These are phyloP conservation scores for Microcebus tavaratra DNA, from an alignment of 2,113 vertebrate species.

Conservation along the genomic window DNA sequence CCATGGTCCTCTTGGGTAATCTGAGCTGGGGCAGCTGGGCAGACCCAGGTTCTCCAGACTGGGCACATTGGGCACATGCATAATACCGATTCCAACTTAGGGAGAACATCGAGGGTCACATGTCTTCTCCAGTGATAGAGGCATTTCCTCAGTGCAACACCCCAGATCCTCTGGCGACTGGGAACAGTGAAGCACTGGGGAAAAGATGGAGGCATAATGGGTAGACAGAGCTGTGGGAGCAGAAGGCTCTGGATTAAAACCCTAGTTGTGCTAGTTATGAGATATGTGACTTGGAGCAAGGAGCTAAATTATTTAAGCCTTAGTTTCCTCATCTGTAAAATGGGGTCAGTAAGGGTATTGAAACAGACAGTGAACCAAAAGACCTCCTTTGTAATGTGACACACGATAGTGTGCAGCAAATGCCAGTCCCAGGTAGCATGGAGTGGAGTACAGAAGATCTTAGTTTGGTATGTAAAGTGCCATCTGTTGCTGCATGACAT, in stretches of 20 bases:
- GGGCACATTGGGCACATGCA: not conserved
- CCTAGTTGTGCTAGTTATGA: not conserved
- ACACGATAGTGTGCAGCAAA: not conserved
- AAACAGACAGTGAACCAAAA: not conserved
- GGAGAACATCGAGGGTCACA: not conserved
- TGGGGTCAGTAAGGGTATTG: not conserved
- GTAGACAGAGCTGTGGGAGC: not conserved
- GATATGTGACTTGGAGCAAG: not conserved
- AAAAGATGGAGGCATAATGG: not conserved
- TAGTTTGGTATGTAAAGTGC: not conserved
- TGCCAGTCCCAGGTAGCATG: not conserved
- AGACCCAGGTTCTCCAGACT: not conserved
- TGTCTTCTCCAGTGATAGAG: rapidly evolving
- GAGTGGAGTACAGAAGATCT: not conserved
- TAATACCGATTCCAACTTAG: not conserved
- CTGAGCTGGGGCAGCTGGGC: not conserved
- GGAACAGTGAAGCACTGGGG: not conserved
- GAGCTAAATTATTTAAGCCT: not conserved
- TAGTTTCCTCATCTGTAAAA: not conserved
- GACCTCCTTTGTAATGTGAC: not conserved
- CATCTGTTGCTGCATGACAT: rapidly evolving
- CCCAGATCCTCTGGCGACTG: not conserved
- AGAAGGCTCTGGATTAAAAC: not conserved
- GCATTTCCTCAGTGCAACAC: not conserved
- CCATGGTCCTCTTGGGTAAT: not conserved